Percentiles rank a stretch among this genome's conserved stretches.
Conservation (phyloP, 2,113 vertebrate species). For the Nothocercus julius region DNA sequence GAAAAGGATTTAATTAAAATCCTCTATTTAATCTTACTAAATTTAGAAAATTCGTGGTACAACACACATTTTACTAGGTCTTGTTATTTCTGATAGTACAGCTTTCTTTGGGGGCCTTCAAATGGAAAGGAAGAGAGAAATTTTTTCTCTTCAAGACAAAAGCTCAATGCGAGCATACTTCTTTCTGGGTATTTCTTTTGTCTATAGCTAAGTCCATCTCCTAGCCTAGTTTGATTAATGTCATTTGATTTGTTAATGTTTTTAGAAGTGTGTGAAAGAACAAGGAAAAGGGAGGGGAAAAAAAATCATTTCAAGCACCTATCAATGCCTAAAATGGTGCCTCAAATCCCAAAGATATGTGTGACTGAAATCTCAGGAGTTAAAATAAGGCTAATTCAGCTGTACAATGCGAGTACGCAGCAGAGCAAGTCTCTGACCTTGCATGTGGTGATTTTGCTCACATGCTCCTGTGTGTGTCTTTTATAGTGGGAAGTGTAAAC, state of each 20-base stretch:
- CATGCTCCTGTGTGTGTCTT: background rate
- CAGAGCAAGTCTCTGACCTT: background rate
- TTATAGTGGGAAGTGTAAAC: background rate
- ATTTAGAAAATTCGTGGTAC: background rate
- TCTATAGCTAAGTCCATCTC: background rate
- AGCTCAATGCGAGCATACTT: background rate
- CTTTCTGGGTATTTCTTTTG: slow-evolving; percentile 32
- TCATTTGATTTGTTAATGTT: background rate
- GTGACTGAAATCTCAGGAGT: background rate
- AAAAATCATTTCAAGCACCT: background rate
- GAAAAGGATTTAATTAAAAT: background rate
- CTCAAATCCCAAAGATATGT: background rate
- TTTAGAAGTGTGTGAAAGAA: slow-evolving; percentile 22
- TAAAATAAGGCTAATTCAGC: background rate
- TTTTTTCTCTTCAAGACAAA: slow-evolving; percentile 30
- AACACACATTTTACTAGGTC: background rate
- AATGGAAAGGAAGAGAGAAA: background rate
- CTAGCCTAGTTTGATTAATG: slow-evolving; percentile 33
- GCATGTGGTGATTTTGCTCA: background rate
- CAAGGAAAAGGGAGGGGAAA: background rate
- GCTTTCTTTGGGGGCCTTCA: slow-evolving; percentile 18
- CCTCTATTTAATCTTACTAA: background rate
- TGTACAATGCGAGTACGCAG: background rate
- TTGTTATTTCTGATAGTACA: background rate
- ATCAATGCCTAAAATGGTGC: background rate